These are phyloP conservation scores for Gnathonemus echidnorhynchus DNA, from an alignment of 2,113 vertebrate species.

Conservation along the genomic window DNA sequence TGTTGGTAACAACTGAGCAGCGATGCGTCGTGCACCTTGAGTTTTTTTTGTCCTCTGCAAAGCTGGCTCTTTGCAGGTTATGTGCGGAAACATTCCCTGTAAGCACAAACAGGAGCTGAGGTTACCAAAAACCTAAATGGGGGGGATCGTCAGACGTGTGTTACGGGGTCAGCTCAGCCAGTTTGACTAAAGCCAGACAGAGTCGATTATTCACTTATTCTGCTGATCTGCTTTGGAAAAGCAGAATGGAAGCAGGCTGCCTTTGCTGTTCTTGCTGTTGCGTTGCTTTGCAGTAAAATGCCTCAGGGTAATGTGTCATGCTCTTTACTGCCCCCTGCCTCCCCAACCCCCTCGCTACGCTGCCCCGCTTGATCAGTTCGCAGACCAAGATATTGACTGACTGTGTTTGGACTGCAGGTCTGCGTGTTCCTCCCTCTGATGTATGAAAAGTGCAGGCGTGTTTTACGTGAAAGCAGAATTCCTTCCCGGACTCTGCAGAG, in stretches of 20 bases:
- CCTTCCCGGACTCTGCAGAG: not conserved
- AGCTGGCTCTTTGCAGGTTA: not conserved
- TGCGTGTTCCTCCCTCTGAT: not conserved
- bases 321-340: not conserved
- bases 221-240: not conserved
- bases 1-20: not conserved
- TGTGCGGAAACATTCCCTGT: not conserved
- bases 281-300: not conserved
- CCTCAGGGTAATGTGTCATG: not conserved
- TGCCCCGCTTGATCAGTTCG: not conserved
- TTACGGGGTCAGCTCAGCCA: not conserved
- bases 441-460: not conserved
- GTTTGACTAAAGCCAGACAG: not conserved
- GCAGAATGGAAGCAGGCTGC: not conserved
- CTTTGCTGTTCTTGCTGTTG: not conserved
- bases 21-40: not conserved
- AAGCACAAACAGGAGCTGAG: not conserved
- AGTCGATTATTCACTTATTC: not conserved
- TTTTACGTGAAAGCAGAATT: not conserved
- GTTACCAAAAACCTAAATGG: not conserved
- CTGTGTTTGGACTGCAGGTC: not conserved
- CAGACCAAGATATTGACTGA: not conserved
- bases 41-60: slow-evolving; percentile 1
- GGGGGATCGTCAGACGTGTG: not conserved
- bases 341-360: not conserved